Percentiles rank a stretch among this genome's conserved stretches.
Evolutionary conservation across 2,888 invertebrate genomes (phyloP).

Genomic region (Pristionchus japonicus): DNA sequence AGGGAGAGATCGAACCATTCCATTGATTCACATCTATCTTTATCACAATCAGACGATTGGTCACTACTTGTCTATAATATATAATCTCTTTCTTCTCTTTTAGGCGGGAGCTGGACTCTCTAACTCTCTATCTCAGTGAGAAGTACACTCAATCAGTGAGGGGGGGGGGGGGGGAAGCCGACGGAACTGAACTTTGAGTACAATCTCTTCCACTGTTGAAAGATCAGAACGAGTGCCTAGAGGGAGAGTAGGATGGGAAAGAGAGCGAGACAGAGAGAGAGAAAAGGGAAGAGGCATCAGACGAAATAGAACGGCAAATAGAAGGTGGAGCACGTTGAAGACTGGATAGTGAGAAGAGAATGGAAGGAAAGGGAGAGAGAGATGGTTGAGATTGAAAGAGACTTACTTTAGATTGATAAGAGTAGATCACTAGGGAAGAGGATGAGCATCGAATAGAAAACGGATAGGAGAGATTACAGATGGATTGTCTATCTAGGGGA

Average conservation of each 20-base stretch:
- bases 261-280: not conserved
- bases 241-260: not conserved
- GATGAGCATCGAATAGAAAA: not conserved
- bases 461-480: not conserved
- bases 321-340: conserved; percentile 20
- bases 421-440: not conserved
- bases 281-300: not conserved
- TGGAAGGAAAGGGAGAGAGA: too few species aligned
- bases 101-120: too few species aligned
- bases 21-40: not conserved
- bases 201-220: conserved; percentile 8
- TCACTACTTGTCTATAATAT: not conserved
- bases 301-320: conserved; percentile 13
- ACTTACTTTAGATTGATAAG: not conserved
- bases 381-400: not conserved
- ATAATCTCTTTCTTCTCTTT: too few species aligned
- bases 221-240: conserved; percentile 1
- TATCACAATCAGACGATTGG: not conserved
- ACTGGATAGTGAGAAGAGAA: conserved; percentile 7
- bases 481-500: not conserved
- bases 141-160: not conserved
- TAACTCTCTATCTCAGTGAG: not conserved
- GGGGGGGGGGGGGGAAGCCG: not conserved
- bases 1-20: not conserved
- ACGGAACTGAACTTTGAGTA: not conserved